Evolutionary conservation across 2,888 invertebrate genomes (phyloP).

Genomic region (Polia nebulosa): DNA sequence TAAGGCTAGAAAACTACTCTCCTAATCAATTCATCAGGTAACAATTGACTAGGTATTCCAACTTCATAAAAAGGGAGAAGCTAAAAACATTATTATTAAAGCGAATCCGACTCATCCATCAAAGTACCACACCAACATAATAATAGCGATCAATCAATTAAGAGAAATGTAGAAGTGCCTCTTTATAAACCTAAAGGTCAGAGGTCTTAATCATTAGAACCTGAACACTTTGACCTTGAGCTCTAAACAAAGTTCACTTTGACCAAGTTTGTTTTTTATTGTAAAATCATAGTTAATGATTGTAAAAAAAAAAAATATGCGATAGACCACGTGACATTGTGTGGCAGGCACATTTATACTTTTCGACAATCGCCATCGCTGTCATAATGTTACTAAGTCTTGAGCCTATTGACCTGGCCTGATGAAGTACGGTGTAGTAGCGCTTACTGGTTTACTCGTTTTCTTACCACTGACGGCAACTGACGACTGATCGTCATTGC

Average conservation of each 20-base stretch:
- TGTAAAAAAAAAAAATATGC: background rate
- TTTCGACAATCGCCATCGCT: background rate
- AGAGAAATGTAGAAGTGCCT: conserved; percentile 52
- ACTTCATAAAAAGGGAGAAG: background rate
- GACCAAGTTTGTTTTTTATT: too few species aligned
- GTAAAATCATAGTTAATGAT: background rate
- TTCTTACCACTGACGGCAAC: background rate
- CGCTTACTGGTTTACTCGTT: too few species aligned
- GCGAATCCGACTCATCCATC: conserved; percentile 47
- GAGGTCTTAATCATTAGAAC: conserved; percentile 75
- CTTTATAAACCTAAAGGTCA: conserved; percentile 69
- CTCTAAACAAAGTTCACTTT: background rate
- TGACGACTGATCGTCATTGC: conserved; percentile 76
- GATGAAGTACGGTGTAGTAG: too few species aligned
- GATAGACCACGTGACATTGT: too few species aligned
- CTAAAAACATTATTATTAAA: conserved; percentile 16
- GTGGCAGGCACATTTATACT: too few species aligned
- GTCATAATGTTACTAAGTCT: background rate
- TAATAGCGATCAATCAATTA: conserved; percentile 58
- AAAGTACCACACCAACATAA: conserved; percentile 37
- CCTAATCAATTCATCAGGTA: background rate
- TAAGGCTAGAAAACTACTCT: background rate
- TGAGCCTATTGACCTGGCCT: too few species aligned
- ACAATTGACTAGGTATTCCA: background rate
- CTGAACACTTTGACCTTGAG: conserved; percentile 28